Base-by-base conservation (phyloP, 2,113 vertebrate genomes). In the Serinus canaria region DNA sequence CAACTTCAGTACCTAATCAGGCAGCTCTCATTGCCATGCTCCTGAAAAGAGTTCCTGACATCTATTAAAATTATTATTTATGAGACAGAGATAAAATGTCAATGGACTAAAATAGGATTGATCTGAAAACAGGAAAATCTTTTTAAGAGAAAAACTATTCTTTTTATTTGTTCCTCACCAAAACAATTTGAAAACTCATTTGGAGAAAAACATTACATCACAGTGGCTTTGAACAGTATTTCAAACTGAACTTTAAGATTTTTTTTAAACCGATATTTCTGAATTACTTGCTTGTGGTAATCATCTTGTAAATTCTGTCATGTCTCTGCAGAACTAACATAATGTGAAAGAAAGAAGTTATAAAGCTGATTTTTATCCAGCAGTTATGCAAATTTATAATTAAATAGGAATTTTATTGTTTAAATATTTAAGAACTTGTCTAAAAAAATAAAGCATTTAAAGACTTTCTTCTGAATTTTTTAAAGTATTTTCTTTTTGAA, bases 371-470 rank as follows among this genome's bases (percentile, higher is more conserved):
- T 46, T 63, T 63, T 83, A 63, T n/a, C 66, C 16, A 50, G 10
- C 5, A 5, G 72, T 87, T 94, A 82, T 94, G 79, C 35, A 58
- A 81, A 70, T 94, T 95, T 88, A 13, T 15, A 92, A 81, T 93
- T 56, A 59, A 95, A 93, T 37, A 87, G 13, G 52, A 93, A 52
- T 90, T 62, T 90, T 89, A 37, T 43, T 96, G 35, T 92, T 97
- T 96, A 96, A 97, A 95, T 69, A 91, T 97, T 96, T 95, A 97
- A 94, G 10, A 77, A 41, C n/a, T 90, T 82, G 20, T 92, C 97
- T 95, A 97, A 97, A 97, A 97, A 97, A 95, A 91, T 94, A 90
- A 87, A 96, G 46, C 27, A 88, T 28, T 83, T 64, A 23, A 84
- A 68, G 8, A 60, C 6, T 75, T 91, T 78, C 19, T 86, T 90